Evolutionary conservation across 2,888 invertebrate genomes (phyloP).

Genomic region (Parapristionchus giblindavisi): DNA sequence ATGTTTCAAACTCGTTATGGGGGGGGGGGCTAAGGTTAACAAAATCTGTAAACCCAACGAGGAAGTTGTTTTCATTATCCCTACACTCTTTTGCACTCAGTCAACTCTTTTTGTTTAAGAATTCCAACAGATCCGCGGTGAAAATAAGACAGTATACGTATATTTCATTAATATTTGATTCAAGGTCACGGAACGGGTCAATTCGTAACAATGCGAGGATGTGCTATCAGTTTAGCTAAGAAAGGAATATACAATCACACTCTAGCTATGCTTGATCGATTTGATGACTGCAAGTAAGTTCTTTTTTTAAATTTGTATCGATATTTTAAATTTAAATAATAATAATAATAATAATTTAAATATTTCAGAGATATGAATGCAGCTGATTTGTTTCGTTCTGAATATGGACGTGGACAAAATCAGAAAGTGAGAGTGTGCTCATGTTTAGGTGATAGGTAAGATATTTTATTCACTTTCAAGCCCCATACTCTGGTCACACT

Average conservation of each 20-base stretch:
- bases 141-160: no score
- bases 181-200: slow-evolving; percentile 67
- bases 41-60: no score
- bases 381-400: slow-evolving; percentile 65
- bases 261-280: slow-evolving; percentile 66
- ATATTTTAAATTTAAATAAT: neutral
- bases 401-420: slow-evolving; percentile 39
- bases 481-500: no score
- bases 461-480: no score
- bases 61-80: no score
- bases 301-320: neutral
- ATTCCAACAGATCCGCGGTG: no score
- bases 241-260: slow-evolving; percentile 66
- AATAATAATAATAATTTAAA: neutral
- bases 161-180: neutral
- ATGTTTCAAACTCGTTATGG: no score
- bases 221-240: slow-evolving; percentile 59
- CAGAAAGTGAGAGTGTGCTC: slow-evolving; percentile 60
- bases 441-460: slow-evolving; percentile 65
- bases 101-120: no score
- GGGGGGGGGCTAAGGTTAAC: no score
- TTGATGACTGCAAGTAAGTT: slow-evolving; percentile 62
- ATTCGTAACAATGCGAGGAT: slow-evolving; percentile 65
- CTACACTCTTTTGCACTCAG: no score
- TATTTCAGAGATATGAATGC: slow-evolving; percentile 66